Evolutionary conservation across 2,888 invertebrate species (phyloP), one percentile per base, ranked within the genome.

Genomic region (Labia minor): DNA sequence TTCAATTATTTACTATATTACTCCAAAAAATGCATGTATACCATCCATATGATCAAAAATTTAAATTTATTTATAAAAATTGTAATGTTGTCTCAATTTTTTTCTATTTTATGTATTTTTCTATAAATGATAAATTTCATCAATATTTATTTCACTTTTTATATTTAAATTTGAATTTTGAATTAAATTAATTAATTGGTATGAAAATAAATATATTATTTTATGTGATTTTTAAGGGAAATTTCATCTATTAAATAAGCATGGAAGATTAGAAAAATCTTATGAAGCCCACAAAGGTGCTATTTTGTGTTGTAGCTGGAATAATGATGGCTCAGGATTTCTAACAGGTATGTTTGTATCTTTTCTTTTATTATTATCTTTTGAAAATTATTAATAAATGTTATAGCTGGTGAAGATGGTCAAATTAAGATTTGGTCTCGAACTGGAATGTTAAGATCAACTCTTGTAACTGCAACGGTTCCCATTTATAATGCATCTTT

Each of bases 351-450:
- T 49, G 4, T 37, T 19, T 21, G 21, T 37, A 19, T 21, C 14
- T n/a, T n/a, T 33, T 26, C 11, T n/a, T 14, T 62, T 19, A 11
- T 8, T 16, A 62, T 62, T 16, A 61, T 49, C 14, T 49, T 16
- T 49, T 49, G 4, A n/a, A 49, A 49, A 8, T 26, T 26, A 8
- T 26, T 26, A 26, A 26, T 6, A 3, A 26, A 26, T 66, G 33
- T 68, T 68, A 18, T 77, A 89, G 96, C 90, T 70, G 97, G 97
- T 0, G 98, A 99, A 81, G 99, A 99, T 80, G 99, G 98, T 1
- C 85, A 87, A 67, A 87, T 98, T 1, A 97, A 97, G 80, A 88
- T 98, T 68, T 99, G 98, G 98, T 98, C 98, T 0, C 83, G 95
- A 63, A 93, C 91, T 74, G 98, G 97, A 14, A 89, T 95, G 83